Evolutionary conservation across 2,888 invertebrate genomes (phyloP), one percentile per base, ranked within the genome.

Genomic region (Tiliacea citrago): DNA sequence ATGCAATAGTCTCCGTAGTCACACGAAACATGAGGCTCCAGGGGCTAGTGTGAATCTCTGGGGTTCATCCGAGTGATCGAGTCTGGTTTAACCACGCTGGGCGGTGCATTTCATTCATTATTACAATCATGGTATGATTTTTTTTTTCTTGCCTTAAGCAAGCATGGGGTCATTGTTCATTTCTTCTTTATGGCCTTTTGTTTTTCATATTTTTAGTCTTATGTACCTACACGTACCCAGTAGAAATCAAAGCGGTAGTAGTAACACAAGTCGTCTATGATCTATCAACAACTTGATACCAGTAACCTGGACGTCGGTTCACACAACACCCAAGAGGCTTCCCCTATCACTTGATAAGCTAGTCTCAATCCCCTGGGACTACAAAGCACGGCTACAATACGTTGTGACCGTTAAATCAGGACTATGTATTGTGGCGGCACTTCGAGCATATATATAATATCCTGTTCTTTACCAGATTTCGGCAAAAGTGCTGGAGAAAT

Each of bases 321-420:
- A 45, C 57, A 62, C 39, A 51, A 24, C 45, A 45, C 61, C 55
- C 77, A 47, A 57, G 82, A 24, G 82, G 61, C 65, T 69, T 55
- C 16, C n/a, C 68, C 51, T 66, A n/a, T 63, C 55, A 47, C 51
- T 75, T 75, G 39, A 53, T 57, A 62, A 75, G 21, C 18, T 55
- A 66, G 24, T 76, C 16, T 35, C 24, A 67, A 62, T 75, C 49
- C 75, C 21, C 49, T 6, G 13, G 60, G 75, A 61, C 42, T 55
- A 73, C 58, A 79, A 55, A 35, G 21, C n/a, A 66, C 18, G 5
- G 35, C 24, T 55, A 55, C 47, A 66, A 24, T 77, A 35, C 39
- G 24, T 47, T 35, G 47, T 47, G 21, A n/a, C 16, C 29, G 61
- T 45, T 73, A 42, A 80, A 62, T 13, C 49, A 79, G 24, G 24